Conservation (phyloP, 2,797 vertebrate genomes). For the Tapirus indicus region DNA sequence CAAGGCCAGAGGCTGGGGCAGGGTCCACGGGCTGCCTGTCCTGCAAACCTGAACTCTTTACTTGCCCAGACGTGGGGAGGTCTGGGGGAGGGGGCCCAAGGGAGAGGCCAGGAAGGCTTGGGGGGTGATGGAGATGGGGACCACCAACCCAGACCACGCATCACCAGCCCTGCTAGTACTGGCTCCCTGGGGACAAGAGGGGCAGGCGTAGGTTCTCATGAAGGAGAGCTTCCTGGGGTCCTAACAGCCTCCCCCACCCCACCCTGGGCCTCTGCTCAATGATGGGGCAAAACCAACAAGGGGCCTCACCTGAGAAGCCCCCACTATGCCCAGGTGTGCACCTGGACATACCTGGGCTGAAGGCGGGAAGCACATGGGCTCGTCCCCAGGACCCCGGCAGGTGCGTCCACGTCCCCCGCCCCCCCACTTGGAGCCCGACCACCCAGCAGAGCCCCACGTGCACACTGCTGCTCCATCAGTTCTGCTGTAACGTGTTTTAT, state of each 20-base stretch:
- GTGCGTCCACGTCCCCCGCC: fast-evolving
- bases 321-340: fast-evolving
- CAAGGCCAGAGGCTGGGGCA: not conserved
- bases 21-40: not conserved
- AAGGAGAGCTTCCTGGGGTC: not conserved
- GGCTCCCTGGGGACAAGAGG: too few relatives aligned
- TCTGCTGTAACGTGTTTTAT: conserved; percentile 85
- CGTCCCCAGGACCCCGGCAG: not conserved
- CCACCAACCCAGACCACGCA: not conserved
- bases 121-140: not conserved
- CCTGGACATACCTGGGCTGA: not conserved
- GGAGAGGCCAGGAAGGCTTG: not conserved
- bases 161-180: not conserved
- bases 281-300: not conserved
- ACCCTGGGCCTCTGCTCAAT: not conserved
- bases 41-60: not conserved
- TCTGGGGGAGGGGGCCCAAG: too few relatives aligned
- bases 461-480: conserved; percentile 82
- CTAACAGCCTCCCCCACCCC: too few relatives aligned
- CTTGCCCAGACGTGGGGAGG: fast-evolving
- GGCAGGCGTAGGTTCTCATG: not conserved
- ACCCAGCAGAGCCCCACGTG: conserved; percentile 51
- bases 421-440: not conserved
- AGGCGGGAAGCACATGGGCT: not conserved
- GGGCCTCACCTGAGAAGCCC: not conserved